phyloP scores from a whole-genome alignment of 1,140 invertebrate genomes.

The Saccostrea glomerata region DNA sequence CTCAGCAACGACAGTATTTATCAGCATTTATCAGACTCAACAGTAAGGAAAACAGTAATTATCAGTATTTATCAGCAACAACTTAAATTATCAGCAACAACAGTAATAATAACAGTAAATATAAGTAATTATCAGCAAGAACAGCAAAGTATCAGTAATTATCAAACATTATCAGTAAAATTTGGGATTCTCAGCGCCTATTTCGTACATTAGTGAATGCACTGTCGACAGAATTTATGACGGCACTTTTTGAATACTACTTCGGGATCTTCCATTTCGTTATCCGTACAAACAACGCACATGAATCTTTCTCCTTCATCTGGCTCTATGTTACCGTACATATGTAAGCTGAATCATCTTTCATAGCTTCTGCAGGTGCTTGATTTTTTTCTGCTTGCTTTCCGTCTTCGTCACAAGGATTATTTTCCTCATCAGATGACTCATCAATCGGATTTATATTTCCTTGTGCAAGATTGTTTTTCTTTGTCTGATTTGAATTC shows the following conservation, averaged over 20 bases:
- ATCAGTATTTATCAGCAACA: too few species aligned
- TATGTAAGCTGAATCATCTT: neutral
- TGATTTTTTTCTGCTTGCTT: neutral
- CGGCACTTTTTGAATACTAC: conserved; percentile 57
- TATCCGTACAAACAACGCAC: conserved; percentile 64
- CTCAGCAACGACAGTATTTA: too few species aligned
- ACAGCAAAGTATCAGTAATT: too few species aligned
- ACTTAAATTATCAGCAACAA: too few species aligned
- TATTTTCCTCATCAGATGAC: neutral
- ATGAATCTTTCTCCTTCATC: neutral
- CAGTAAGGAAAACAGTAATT: too few species aligned
- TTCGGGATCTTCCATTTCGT: conserved; percentile 41
- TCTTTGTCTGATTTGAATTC: neutral
- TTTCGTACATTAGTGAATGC: conserved; percentile 58
- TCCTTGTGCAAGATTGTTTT: neutral
- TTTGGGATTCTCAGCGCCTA: too few species aligned
- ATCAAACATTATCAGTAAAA: too few species aligned
- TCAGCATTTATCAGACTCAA: too few species aligned
- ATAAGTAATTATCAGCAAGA: too few species aligned
- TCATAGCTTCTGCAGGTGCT: neutral
- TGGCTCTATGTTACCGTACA: neutral
- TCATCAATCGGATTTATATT: neutral
- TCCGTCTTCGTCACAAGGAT: neutral
- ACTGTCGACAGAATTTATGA: conserved; percentile 62
- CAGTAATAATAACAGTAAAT: too few species aligned